Conservation (phyloP, 2,113 vertebrate genomes). For the Orientallactaga bullata region DNA sequence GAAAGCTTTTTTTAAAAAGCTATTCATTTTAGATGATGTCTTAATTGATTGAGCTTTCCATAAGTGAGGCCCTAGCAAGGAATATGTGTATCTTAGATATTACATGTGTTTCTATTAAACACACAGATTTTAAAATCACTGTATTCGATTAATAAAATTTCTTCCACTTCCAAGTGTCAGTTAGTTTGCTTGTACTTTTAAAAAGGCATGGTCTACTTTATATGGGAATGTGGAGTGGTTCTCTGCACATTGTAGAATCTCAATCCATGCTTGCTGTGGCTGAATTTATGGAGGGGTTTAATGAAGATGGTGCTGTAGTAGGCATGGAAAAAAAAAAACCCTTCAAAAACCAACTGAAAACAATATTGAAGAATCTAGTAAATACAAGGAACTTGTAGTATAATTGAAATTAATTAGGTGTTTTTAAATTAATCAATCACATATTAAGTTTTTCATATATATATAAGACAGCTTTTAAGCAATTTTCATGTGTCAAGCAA, state of each 20-base stretch:
- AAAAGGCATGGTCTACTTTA: conserved; percentile 1
- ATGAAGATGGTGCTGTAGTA: not conserved
- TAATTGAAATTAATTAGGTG: conserved; percentile 22
- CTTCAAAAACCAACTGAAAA: conserved; percentile 30
- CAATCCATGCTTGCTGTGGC: conserved; percentile 13
- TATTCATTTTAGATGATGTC: conserved; percentile 51
- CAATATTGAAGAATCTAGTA: not conserved
- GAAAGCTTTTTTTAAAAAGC: conserved; percentile 29
- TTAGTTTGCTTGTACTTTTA: conserved; percentile 33
- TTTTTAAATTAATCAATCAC: conserved; percentile 12
- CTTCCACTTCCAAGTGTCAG: not conserved
- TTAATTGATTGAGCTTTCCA: not conserved
- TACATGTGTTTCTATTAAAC: conserved; percentile 24
- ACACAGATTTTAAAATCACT: not conserved
- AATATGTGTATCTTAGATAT: not conserved
- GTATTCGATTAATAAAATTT: conserved; percentile 27
- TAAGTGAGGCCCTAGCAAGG: not conserved
- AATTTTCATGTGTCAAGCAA: not conserved
- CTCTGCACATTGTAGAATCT: not conserved
- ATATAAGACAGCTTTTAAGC: not conserved
- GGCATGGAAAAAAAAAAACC: not conserved
- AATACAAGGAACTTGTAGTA: not conserved
- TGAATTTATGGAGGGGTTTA: conserved; percentile 5
- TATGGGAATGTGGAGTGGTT: not conserved
- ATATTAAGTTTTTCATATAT: not conserved